A percentile compares a stretch with the other conserved stretches of the same genome.
Conservation (phyloP, 2,888 invertebrate genomes). For the Melieria omissa region DNA sequence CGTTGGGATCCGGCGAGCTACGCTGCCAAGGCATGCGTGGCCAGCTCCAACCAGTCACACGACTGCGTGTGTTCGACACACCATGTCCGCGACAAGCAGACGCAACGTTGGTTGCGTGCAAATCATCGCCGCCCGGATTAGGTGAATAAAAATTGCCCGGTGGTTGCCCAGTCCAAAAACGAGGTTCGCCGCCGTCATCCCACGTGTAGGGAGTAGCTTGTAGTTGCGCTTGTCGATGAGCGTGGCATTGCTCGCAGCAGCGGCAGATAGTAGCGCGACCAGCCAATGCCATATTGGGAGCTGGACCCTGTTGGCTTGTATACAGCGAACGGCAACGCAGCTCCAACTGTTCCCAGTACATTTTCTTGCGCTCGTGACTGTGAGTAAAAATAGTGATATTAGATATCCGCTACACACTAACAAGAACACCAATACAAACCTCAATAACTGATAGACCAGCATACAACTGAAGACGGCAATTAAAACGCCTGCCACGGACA, state of each 20-base stretch:
- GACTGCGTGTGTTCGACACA: constrained; percentile 49
- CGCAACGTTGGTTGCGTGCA: constrained; percentile 36
- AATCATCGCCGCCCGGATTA: constrained; percentile 76
- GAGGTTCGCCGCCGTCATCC: constrained; percentile 68
- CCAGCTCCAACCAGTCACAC: constrained; percentile 74
- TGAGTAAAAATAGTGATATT: not conserved
- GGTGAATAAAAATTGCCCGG: constrained; percentile 87
- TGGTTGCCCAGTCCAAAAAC: constrained; percentile 69
- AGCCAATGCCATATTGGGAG: constrained; percentile 60
- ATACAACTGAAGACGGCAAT: constrained; percentile 93
- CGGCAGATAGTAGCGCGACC: constrained; percentile 69
- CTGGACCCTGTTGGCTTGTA: constrained; percentile 64
- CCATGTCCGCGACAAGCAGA: constrained; percentile 59
- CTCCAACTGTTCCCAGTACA: constrained; percentile 94
- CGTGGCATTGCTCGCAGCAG: constrained; percentile 77
- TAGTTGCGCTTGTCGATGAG: constrained; percentile 69
- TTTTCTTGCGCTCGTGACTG: constrained; percentile 92
- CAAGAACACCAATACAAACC: constrained; percentile 67
- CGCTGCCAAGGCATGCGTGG: constrained; percentile 79
- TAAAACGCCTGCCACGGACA: constrained; percentile 89
- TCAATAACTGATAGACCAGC: constrained; percentile 88
- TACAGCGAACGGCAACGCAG: constrained; percentile 84
- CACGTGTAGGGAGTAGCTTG: constrained; percentile 71
- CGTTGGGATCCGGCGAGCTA: constrained; percentile 66
- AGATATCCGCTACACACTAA: not conserved